Evolutionary conservation across 2,888 invertebrate species (phyloP), one percentile per base, ranked within the genome.

Genomic region (Hydroisotoma schaefferi): DNA sequence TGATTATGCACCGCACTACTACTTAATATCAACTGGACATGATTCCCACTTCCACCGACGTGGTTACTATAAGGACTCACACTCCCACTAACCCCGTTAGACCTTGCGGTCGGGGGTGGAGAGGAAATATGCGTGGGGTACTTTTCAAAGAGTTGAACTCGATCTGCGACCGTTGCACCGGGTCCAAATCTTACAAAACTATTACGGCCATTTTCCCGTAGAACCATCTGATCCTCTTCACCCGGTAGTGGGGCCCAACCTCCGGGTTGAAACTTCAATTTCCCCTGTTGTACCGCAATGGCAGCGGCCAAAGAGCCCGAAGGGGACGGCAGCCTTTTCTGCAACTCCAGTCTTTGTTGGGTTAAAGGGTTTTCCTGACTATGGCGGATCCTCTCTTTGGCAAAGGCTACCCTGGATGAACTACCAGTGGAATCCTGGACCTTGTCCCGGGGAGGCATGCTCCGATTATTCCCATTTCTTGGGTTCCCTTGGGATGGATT

Each of bases 311-410:
- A 55, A 38, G 65, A 65, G 22, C 70, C 67, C 1, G 70, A 69
- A 2, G 72, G 72, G 8, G 70, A 67, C 2, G 72, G 70, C 8
- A 72, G 57, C 37, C 68, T 40, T 48, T 72, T 72, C 51, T 71
- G 68, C n/a, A 69, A 55, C 63, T 80, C 79, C 33, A 78, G 73
- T 56, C 78, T 74, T 69, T 79, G 78, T 61, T 79, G 77, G 3
- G 77, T 76, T 63, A 76, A 67, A 12, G 79, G 76, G 69, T 77
- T 76, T 61, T 79, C 76, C 61, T 80, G 78, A 22, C 83, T 81
- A 56, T 84, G 83, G 67, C 83, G 82, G 73, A 84, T 85, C 46
- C 85, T 79, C 53, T 81, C 82, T 73, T 85, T 85, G 28, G 85
- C 85, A 73, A 84, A 85, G 70, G 85, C 84, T 8, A 84, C 83